Evolutionary conservation across 2,113 vertebrate genomes (phyloP), one percentile per base, ranked within the genome.

Genomic region (Heteronetta atricapilla): DNA sequence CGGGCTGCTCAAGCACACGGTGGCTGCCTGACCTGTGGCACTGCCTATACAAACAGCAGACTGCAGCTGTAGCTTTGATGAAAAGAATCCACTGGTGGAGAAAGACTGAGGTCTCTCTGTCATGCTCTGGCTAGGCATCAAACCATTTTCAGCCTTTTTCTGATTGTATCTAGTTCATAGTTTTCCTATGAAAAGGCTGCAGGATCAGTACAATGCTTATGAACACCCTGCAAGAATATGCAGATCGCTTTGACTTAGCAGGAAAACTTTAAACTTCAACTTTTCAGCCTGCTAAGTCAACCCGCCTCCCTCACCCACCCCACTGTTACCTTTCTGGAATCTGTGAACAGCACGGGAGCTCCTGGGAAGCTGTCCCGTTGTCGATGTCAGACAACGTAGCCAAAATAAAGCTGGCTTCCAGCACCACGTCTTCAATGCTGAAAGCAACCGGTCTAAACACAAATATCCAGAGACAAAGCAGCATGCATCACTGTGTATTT

Each of bases 371-470:
- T 9, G 25, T n/a, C 36, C 68, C 82, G 77, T 95, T 96, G 59
- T 97, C 96, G 33, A 88, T 36, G 50, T 98, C 98, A 3, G 85
- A 95, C 81, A 99, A 89, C 5, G 99, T 99, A 11, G 99, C 98
- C 97, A 99, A 95, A 88, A 99, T 97, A 63, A 99, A 98, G 86
- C 93, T 97, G 84, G 98, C 99, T 94, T 99, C 98, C 93, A 99
- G 86, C n/a, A 98, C 77, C 96, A 97, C 82, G 26, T 99, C 98
- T n/a, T 99, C 98, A 52, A 98, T 60, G 90, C 98, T 98, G 97
- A 99, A 98, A 92, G 98, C 98, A 78, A 99, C 82, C 3, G 99
- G 99, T 83, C 99, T 99, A 52, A 85, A 96, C 82, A 86, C 56
- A 79, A 44, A 93, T 3, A 89, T 14, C 23, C 40, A 68, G 72